Evolutionary conservation across 2,888 invertebrate species (phyloP), one percentile per base, ranked within the genome.

Genomic region (Ferdinandea cuprea): DNA sequence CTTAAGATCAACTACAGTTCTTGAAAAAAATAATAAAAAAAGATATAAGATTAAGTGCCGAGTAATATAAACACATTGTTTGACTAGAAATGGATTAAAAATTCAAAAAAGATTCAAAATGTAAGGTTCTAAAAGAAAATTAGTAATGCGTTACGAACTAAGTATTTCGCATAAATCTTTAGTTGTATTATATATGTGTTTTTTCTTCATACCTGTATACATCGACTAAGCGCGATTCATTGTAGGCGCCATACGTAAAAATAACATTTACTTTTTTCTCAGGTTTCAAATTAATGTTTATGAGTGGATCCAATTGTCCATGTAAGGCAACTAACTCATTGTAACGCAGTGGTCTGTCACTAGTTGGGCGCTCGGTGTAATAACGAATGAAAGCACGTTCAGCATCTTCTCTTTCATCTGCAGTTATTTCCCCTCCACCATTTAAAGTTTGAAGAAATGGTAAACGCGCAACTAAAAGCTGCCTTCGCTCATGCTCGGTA

Each of bases 321-420:
- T 98, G 97, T 85, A 95, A 94, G 50, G 93, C 93, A 46, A 96
- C 93, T 85, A 98, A 92, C 90, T 98, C 97, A 89, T 96, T 96
- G 91, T 89, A 91, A 13, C 91, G 95, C 86, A 94, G 94, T 8
- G 97, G 97, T 37, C 95, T 93, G 87, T 96, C 96, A 71, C 94
- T 94, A 90, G 96, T 96, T 0, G 96, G 95, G 87, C 95, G 95
- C 89, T 97, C 96, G 95, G 97, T 96, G 90, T 96, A 98, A 89
- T 96, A 95, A 76, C 98, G 93, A 87, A 98, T 96, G 91, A 98
- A 98, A 85, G 97, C 96, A 78, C 98, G 92, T 90, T 98, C 98
- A 11, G 98, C 96, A 88, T 97, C 96, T 90, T 98, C 97, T 73
- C 98, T 93, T 89, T 98, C 98, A 86, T 96, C 95, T 0, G 92